Base-by-base conservation (phyloP, 2,888 invertebrate species). In the Escarpia spicata region DNA sequence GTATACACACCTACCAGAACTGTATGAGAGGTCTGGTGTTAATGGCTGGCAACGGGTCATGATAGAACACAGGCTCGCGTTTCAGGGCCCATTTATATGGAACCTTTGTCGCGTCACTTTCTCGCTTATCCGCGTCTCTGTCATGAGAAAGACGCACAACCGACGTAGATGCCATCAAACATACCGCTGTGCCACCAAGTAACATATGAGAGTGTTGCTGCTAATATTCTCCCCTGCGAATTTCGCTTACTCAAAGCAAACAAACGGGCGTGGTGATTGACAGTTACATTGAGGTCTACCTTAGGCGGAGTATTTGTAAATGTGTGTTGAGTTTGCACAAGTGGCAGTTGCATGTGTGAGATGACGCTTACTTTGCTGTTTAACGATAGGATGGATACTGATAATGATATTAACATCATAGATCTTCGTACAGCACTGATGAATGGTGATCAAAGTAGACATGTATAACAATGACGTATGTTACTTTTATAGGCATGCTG, bases 1-100 rank as follows among this genome's bases (percentile, higher is more conserved):
- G 75, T 75, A 26, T 75, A 75, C 75, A 75, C 75, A 75, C 75
- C 75, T 75, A 75, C 75, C 75, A 75, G 75, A 75, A 75, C 75
- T 75, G 75, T 75, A 75, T 75, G 26, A 75, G 75, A 75, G 75
- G 75, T 26, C 75, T 15, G 75, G 75, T 75, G 75, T 75, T 75
- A 75, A 75, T 75, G n/a, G 19, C 75, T 6, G 75, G 75, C 75
- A 75, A n/a, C 26, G 75, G n/a, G 15, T 75, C 75, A 75, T 75
- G 75, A 75, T 75, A 75, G 75, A 75, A 75, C 75, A 19, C 75
- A 26, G 75, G 75, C n/a, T 75, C 75, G 19, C 75, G 75, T n/a
- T 75, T 75, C 75, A 26, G 75, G 19, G 26, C 75, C 75, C 75
- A 75, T 26, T 26, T 75, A 75, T n/a, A 75, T 6, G 75, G 75